These are phyloP conservation scores for Bergia sp. DNA, from an alignment of 92 coral and sea anemone genomes.

Conservation along the genomic window DNA sequence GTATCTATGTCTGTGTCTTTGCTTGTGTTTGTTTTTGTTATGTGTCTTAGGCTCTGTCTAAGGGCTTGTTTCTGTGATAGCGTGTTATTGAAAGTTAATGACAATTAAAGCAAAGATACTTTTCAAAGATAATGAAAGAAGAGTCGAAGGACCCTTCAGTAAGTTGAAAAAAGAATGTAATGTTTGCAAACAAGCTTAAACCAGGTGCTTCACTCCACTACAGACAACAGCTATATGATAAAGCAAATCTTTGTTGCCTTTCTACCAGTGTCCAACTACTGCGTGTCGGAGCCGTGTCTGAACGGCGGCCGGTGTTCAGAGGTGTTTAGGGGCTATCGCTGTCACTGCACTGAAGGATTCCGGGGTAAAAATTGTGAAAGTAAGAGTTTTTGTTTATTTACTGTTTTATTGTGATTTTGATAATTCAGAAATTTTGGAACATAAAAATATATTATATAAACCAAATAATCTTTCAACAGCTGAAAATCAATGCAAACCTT, in stretches of 20 bases:
- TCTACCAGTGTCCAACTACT: constrained; percentile 50
- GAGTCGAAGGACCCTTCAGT: neutral
- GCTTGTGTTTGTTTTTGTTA: too few species aligned
- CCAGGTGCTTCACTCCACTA: neutral
- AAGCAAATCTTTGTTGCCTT: neutral
- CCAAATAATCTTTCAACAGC: constrained; percentile 42
- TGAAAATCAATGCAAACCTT: constrained; percentile 88
- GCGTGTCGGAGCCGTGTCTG: constrained; percentile 56
- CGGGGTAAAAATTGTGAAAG: constrained; percentile 71
- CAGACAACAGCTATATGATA: neutral
- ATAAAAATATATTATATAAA: too few species aligned
- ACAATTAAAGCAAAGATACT: neutral
- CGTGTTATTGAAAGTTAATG: neutral
- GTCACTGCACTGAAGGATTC: constrained; percentile 59
- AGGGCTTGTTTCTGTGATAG: too few species aligned
- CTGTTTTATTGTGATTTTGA: neutral
- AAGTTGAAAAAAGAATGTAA: neutral
- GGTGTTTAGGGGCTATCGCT: constrained; percentile 48
- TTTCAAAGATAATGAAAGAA: neutral
- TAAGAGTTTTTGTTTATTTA: constrained; percentile 29
- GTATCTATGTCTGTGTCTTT: too few species aligned
- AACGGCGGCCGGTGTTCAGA: constrained; percentile 56
- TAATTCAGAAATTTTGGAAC: too few species aligned
- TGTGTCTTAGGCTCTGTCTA: too few species aligned
- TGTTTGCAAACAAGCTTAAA: neutral